Evolutionary conservation across 2,888 invertebrate species (phyloP).

Genomic region (Allolobophora icterica): DNA sequence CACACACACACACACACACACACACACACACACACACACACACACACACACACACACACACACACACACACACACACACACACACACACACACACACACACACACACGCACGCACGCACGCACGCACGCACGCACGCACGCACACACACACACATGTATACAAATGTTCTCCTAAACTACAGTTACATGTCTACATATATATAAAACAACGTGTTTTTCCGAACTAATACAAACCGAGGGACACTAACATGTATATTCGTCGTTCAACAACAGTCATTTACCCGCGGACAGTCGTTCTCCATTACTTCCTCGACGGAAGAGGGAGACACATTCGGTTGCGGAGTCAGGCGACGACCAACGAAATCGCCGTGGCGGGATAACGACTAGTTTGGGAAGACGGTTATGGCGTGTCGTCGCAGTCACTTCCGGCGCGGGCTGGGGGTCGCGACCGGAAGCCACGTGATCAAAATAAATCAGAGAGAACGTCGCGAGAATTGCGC

Average conservation of each 20-base stretch:
- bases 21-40: no score
- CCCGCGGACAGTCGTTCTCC: neutral
- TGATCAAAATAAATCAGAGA: neutral
- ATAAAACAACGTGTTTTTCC: neutral
- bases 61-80: no score
- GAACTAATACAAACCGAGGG: neutral
- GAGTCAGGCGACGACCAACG: neutral
- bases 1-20: no score
- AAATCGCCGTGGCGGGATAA: neutral
- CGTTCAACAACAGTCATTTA: neutral
- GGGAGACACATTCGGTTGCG: neutral
- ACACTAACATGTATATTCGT: neutral
- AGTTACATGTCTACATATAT: neutral
- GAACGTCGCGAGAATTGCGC: neutral
- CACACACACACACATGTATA: no score
- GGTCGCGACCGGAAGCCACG: neutral
- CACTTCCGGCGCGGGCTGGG: neutral
- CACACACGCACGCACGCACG: no score
- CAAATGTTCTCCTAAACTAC: neutral
- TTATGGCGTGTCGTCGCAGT: constrained; percentile 1
- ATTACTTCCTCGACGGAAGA: neutral
- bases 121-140: no score
- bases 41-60: no score
- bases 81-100: no score
- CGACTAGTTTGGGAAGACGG: neutral